phyloP scores from a whole-genome alignment of 1,140 invertebrate genomes.

The Drosophila mayri region DNA sequence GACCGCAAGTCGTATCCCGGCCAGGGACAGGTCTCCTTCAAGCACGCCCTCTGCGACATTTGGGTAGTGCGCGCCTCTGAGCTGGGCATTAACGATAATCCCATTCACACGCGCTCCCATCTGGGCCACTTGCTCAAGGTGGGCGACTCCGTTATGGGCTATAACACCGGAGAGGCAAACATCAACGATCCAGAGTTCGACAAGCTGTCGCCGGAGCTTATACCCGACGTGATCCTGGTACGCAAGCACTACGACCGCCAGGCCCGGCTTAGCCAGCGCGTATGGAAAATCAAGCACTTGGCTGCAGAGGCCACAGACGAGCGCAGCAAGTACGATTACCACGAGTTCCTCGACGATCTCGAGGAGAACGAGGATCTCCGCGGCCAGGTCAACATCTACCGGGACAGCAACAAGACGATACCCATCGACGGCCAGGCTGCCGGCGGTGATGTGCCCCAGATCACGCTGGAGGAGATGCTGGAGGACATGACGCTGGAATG shows the following conservation, averaged over 20 bases:
- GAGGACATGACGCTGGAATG: conserved; percentile 94
- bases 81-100: conserved; percentile 93
- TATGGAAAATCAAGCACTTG: conserved; percentile 97
- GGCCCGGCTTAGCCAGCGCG: conserved; percentile 89
- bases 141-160: conserved; percentile 97
- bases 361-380: conserved; percentile 97
- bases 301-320: conserved; percentile 89
- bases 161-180: conserved; percentile 95
- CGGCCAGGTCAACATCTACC: conserved; percentile 97
- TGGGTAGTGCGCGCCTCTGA: conserved; percentile 97
- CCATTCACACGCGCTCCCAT: conserved; percentile 95
- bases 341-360: conserved; percentile 98
- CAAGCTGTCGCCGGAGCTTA: conserved; percentile 89
- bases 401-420: conserved; percentile 90
- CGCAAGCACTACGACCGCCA: conserved; percentile 95
- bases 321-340: conserved; percentile 91
- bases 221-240: conserved; percentile 97
- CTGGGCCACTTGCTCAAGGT: conserved; percentile 96
- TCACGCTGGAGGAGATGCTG: conserved; percentile 98
- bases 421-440: conserved; percentile 88
- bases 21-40: conserved; percentile 93
- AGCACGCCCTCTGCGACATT: conserved; percentile 96
- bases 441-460: conserved; percentile 89
- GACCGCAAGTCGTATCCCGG: conserved; percentile 93
- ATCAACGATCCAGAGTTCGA: conserved; percentile 96